Percentiles rank a stretch among this genome's conserved stretches.
Evolutionary conservation across 1,140 invertebrate species (phyloP).

Genomic region (Tribolium castaneum): DNA sequence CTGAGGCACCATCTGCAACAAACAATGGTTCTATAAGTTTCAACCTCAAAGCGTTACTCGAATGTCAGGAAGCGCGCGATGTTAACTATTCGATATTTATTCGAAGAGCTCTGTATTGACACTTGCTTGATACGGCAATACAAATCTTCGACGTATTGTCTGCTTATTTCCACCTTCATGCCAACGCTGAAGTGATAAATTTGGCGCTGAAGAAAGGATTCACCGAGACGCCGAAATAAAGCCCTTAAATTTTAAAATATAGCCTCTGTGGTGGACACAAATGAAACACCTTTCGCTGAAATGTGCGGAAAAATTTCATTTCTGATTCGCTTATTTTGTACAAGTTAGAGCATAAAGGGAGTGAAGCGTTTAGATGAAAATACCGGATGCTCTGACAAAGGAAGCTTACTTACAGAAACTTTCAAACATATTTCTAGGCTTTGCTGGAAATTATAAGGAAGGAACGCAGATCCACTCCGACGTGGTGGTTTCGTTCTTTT

Average conservation of each 20-base stretch:
- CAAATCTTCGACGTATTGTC: conserved; percentile 1
- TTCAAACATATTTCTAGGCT: conserved; percentile 16
- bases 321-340: neutral
- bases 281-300: conserved; percentile 16
- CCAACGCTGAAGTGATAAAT: neutral
- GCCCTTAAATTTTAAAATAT: neutral
- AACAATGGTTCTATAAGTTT: conserved; percentile 19
- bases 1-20: conserved; percentile 69
- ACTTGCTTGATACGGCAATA: neutral
- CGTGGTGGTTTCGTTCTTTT: conserved; percentile 3
- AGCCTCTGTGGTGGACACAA: conserved; percentile 13
- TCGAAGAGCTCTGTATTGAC: neutral
- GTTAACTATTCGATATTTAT: conserved; percentile 17
- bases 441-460: conserved; percentile 23
- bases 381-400: neutral
- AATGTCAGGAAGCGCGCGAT: neutral
- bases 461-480: neutral
- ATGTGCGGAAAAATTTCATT: neutral
- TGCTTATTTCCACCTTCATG: neutral
- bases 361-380: neutral
- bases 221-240: conserved; percentile 10
- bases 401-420: conserved; percentile 15
- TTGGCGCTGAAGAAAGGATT: neutral
- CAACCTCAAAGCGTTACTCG: conserved; percentile 20
- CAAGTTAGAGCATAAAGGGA: neutral